Evolutionary conservation across 1,140 invertebrate species (phyloP).

Genomic region (Triops longicaudatus): DNA sequence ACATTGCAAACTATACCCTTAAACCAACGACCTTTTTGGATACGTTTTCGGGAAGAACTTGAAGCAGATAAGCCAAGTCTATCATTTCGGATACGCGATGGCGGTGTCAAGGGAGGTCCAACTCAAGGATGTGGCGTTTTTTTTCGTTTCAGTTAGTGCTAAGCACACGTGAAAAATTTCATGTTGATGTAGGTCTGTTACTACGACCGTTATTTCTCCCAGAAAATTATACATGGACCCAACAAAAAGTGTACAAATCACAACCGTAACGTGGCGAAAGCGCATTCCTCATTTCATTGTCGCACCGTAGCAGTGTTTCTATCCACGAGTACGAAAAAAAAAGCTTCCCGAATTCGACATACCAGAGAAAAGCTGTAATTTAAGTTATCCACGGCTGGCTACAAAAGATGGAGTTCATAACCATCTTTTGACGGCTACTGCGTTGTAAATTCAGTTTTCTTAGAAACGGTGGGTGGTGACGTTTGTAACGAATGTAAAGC

Average conservation of each 20-base stretch:
- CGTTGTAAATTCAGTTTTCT: no score
- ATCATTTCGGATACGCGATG: background rate
- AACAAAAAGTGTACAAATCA: background rate
- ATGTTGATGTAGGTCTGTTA: no score
- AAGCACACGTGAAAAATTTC: background rate
- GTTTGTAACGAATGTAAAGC: background rate
- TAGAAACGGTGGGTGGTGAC: background rate
- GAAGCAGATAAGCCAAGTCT: background rate
- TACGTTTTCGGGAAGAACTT: background rate
- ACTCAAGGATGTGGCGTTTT: background rate
- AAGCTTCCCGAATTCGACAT: background rate
- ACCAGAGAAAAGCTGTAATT: no score
- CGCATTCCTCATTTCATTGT: background rate
- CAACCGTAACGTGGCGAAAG: background rate
- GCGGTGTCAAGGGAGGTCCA: background rate
- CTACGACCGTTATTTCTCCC: no score
- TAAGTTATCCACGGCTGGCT: no score
- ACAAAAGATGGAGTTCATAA: no score
- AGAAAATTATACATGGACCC: background rate
- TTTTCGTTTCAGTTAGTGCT: background rate
- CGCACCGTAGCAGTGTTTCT: background rate
- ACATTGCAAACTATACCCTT: background rate
- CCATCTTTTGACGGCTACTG: no score
- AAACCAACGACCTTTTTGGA: background rate
- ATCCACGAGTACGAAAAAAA: background rate